These are phyloP conservation scores for Zygothrica quintamaculata DNA, from an alignment of 2,888 invertebrate species.

Conservation along the genomic window DNA sequence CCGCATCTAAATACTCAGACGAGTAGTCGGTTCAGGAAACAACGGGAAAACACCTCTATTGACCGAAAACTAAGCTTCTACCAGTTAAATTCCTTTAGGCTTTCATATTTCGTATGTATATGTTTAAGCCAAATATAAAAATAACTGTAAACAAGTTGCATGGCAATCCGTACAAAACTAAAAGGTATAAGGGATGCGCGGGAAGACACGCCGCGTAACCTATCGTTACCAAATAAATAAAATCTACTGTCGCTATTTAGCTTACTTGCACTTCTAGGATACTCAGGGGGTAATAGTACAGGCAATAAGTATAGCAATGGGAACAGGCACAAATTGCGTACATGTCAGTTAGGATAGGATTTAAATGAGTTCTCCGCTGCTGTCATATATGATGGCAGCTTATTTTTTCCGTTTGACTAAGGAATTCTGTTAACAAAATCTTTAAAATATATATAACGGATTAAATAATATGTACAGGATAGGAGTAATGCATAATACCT, in stretches of 20 bases:
- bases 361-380: too few species aligned
- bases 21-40: not conserved
- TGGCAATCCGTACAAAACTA: constrained; percentile 67
- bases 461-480: too few species aligned
- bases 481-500: too few species aligned
- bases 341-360: not conserved
- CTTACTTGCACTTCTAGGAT: constrained; percentile 3
- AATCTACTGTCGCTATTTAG: constrained; percentile 73
- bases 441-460: too few species aligned
- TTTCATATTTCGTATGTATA: constrained; percentile 42
- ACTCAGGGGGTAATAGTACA: not conserved
- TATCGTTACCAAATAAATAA: constrained; percentile 76
- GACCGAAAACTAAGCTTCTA: too few species aligned
- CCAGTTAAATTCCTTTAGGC: constrained; percentile 65
- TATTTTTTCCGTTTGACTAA: too few species aligned
- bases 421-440: too few species aligned
- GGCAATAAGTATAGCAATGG: too few species aligned
- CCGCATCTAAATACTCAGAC: not conserved
- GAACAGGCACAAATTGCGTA: not conserved
- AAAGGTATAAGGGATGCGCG: constrained; percentile 7
- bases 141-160: constrained; percentile 64
- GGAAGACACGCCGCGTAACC: constrained; percentile 30
- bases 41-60: not conserved
- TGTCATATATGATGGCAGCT: too few species aligned
- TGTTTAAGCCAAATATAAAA: constrained; percentile 41